Evolutionary conservation across 2,113 vertebrate genomes (phyloP), one percentile per base, ranked within the genome.

Genomic region (Syngnathus scovelli): DNA sequence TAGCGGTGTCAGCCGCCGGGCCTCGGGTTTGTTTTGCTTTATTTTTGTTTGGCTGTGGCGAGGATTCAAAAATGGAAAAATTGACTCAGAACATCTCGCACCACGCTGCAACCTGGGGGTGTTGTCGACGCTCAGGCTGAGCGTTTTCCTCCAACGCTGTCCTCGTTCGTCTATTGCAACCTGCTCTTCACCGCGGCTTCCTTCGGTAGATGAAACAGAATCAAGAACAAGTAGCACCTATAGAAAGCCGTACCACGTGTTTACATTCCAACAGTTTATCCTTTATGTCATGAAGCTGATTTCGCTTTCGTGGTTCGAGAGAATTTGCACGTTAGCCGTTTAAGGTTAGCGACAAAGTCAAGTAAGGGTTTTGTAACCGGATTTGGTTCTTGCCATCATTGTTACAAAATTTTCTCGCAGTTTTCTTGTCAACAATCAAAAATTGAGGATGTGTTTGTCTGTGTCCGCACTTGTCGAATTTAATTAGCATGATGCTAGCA

Each of bases 111-210:
- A 75, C 64, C 65, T 61, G 56, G 39, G 66, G 78, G 71, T 68
- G 72, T 61, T 70, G 72, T 61, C 16, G 0, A 48, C 55, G 23
- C 58, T 54, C 66, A 54, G 59, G 39, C 52, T 70, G 61, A 63
- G 52, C 54, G 51, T 36, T 58, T 63, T 13, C 61, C 43, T 77
- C 43, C 46, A 73, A 48, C 62, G 68, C 71, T 51, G 66, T 72
- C 71, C 69, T 76, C 67, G 78, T 67, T 76, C 67, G 78, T 67
- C 9, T 60, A 18, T 66, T 71, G 69, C 71, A 63, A 66, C 64
- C 21, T 75, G 77, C 72, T 66, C 64, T 27, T 68, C 61, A 27
- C 41, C 46, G 4, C 62, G 68, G 76, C 43, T 48, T 21, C 72
- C 67, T 54, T 1, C 44, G 39, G 67, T 76, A 66, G 67, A 52